Conservation (phyloP, 2,113 vertebrate species). For the Plestiodon gilberti region DNA sequence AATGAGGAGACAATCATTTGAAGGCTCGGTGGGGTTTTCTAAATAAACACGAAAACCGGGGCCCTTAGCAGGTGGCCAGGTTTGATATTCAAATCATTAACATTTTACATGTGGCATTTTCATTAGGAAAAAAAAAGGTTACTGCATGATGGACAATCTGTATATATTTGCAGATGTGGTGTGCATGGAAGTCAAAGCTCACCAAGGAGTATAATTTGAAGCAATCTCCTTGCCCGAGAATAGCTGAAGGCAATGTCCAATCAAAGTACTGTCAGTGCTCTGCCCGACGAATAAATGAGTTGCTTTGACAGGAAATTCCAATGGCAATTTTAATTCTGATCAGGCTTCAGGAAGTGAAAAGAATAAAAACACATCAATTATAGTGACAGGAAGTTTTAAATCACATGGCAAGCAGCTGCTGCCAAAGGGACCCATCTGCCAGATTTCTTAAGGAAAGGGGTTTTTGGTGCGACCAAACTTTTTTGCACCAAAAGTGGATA, state of each 20-base stretch:
- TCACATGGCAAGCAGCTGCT: slow-evolving; percentile 91
- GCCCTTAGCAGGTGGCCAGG: slow-evolving; percentile 82
- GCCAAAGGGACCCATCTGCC: slow-evolving; percentile 79
- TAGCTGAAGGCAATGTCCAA: slow-evolving; percentile 84
- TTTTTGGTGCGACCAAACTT: slow-evolving; percentile 75
- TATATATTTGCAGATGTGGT: slow-evolving; percentile 86
- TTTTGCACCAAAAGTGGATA: slow-evolving; percentile 77
- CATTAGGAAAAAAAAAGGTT: slow-evolving; percentile 77
- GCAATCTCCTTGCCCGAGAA: slow-evolving; percentile 74
- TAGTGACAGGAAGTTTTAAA: slow-evolving; percentile 91
- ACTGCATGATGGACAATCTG: slow-evolving; percentile 81
- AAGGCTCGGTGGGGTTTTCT: slow-evolving; percentile 71
- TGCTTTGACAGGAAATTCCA: slow-evolving; percentile 97
- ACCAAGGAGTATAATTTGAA: slow-evolving; percentile 72
- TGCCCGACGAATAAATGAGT: slow-evolving; percentile 87
- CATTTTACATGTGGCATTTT: slow-evolving; percentile 81
- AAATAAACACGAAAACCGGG: slow-evolving; percentile 82
- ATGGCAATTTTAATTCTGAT: slow-evolving; percentile 93
- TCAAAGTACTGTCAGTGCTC: slow-evolving; percentile 81
- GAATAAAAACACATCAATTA: slow-evolving; percentile 95
- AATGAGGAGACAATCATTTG: slow-evolving; percentile 69
- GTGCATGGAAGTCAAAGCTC: slow-evolving; percentile 66
- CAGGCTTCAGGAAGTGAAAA: slow-evolving; percentile 92
- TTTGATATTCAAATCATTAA: slow-evolving; percentile 79
- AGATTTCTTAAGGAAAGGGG: slow-evolving; percentile 78